These are phyloP conservation scores for Nannospalax galili DNA, from an alignment of 2,113 vertebrate genomes.

Conservation along the genomic window DNA sequence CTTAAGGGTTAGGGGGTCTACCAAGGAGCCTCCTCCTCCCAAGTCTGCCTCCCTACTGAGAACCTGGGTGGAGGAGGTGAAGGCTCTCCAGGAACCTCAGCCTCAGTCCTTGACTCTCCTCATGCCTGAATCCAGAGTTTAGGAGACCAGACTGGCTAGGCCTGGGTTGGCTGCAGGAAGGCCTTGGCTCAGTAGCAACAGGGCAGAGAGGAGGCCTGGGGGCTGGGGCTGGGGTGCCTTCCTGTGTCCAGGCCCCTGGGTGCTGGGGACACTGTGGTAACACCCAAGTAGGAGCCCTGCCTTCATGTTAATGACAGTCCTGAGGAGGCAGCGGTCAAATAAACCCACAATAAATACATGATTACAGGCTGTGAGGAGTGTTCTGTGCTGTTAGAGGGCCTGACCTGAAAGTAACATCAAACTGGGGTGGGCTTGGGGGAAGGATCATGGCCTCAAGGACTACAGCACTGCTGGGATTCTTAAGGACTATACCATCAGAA, in stretches of 20 bases:
- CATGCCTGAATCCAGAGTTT: neutral
- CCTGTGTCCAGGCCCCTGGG: neutral
- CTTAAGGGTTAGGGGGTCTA: constrained; percentile 76
- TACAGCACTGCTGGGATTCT: neutral
- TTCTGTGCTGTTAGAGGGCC: neutral
- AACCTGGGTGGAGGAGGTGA: neutral
- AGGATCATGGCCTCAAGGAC: neutral
- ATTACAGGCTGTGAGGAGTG: neutral
- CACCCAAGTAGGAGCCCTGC: neutral
- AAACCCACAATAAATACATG: constrained; percentile 33
- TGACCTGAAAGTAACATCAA: neutral
- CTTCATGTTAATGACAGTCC: neutral
- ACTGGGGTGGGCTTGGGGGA: neutral
- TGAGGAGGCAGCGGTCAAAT: neutral
- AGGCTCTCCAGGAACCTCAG: neutral
- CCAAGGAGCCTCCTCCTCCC: constrained; percentile 68
- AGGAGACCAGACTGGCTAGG: neutral
- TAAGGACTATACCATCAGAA: neutral
- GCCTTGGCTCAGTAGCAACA: neutral
- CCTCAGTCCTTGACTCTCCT: neutral
- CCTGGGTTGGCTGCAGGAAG: neutral
- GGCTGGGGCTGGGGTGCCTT: neutral
- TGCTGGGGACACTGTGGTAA: neutral
- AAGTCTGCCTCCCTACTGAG: neutral
- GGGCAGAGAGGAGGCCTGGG: neutral